These are phyloP conservation scores for Melanotaenia parkinsoni DNA, from an alignment of 2,797 vertebrate species.

Conservation along the genomic window DNA sequence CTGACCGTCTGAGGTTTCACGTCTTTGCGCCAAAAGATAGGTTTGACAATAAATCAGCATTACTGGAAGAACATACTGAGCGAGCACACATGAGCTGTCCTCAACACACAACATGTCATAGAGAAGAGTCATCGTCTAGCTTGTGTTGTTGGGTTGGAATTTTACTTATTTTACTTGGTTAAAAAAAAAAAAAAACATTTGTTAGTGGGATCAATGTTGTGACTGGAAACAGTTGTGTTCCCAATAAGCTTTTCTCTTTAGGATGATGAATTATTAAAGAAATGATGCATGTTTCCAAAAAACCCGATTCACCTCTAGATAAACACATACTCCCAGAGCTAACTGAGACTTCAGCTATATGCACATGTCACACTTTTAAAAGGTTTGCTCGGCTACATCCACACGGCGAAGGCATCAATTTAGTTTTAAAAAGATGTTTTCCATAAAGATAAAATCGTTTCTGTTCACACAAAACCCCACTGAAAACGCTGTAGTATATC, in stretches of 20 bases:
- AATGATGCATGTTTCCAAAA: neutral
- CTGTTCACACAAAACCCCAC: too few species aligned
- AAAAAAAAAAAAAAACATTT: too few species aligned
- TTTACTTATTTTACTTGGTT: too few species aligned
- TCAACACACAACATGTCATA: constrained; percentile 1
- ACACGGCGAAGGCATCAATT: too few species aligned
- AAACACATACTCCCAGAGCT: neutral
- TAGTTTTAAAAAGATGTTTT: too few species aligned
- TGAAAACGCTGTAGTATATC: too few species aligned
- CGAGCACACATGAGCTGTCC: constrained; percentile 26
- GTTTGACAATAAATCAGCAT: constrained; percentile 58
- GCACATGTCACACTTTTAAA: too few species aligned
- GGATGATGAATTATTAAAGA: neutral
- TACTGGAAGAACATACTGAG: constrained; percentile 42
- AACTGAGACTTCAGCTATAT: too few species aligned
- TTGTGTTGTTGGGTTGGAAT: neutral
- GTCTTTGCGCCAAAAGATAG: constrained; percentile 68
- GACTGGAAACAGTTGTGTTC: neutral
- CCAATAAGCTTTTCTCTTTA: neutral
- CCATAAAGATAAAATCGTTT: too few species aligned
- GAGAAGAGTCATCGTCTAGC: neutral
- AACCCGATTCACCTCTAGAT: neutral
- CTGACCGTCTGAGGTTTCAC: constrained; percentile 57
- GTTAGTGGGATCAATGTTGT: neutral
- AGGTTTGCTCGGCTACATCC: too few species aligned